These are phyloP conservation scores for Xestia ashworthii DNA, from an alignment of 2,888 invertebrate genomes.

Conservation along the genomic window DNA sequence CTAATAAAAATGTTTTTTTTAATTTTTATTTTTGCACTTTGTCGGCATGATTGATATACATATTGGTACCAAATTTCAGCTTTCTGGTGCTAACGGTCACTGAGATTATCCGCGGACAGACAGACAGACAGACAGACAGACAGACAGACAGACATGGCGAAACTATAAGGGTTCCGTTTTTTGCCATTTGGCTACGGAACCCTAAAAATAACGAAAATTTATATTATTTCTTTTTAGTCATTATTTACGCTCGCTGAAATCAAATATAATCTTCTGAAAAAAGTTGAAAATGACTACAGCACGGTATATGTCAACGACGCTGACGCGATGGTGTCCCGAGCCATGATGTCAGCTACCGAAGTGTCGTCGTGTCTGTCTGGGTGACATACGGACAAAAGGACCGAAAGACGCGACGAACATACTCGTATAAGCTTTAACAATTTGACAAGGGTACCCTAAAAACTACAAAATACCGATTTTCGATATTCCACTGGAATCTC, in stretches of 20 bases:
- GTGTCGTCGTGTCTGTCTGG: background rate
- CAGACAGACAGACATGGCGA: too few relatives aligned
- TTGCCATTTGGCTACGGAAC: too few relatives aligned
- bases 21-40: too few relatives aligned
- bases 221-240: background rate
- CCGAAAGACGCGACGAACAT: background rate
- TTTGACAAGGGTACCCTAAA: background rate
- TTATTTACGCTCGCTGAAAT: background rate
- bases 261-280: background rate
- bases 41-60: too few relatives aligned
- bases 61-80: too few relatives aligned
- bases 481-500: background rate
- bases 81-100: too few relatives aligned
- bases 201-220: background rate
- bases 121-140: too few relatives aligned
- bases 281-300: background rate
- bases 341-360: background rate
- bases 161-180: too few relatives aligned
- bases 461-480: slow-evolving; percentile 2
- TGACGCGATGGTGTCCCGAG: background rate
- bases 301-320: background rate
- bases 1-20: too few relatives aligned
- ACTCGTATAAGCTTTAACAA: background rate
- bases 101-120: too few relatives aligned
- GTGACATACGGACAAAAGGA: background rate